A percentile compares a stretch with the other conserved stretches of the same genome.
Conservation (phyloP, 2,888 invertebrate species). For the Rotaria macrura region DNA sequence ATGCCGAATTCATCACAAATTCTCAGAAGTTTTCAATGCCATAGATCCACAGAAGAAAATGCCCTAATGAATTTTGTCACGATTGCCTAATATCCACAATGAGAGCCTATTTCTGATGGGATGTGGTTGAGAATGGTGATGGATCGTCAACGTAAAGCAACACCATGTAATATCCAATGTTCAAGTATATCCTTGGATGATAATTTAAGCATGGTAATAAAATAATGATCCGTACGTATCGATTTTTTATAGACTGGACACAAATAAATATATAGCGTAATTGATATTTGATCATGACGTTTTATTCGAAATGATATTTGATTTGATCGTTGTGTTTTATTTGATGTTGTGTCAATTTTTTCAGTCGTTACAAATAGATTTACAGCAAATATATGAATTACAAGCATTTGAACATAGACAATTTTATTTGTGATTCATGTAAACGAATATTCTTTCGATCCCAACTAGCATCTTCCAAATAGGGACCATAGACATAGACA, state of each 20-base stretch:
- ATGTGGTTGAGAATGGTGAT: no score
- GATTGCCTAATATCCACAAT: no score
- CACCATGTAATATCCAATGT: constrained; percentile 74
- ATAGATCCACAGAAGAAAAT: no score
- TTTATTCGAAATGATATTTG: not conserved
- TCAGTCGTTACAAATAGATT: constrained; percentile 37
- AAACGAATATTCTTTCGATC: constrained; percentile 63
- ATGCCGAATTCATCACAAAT: no score
- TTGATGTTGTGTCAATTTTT: no score
- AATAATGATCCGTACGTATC: constrained; percentile 46
- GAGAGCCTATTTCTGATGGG: no score
- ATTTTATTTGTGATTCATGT: constrained; percentile 68
- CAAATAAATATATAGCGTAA: constrained; percentile 34
- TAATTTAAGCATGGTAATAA: constrained; percentile 45
- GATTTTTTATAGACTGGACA: constrained; percentile 50
- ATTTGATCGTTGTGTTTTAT: not conserved
- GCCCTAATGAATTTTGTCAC: no score
- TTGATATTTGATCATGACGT: not conserved
- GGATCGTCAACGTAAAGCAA: constrained; percentile 69
- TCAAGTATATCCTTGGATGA: constrained; percentile 57
- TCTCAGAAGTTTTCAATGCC: no score
- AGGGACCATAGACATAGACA: constrained; percentile 71
- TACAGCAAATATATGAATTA: constrained; percentile 65
- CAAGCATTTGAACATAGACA: constrained; percentile 66
- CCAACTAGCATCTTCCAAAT: constrained; percentile 78